Evolutionary conservation across 2,888 invertebrate species (phyloP).

Genomic region (Morpho achilles): DNA sequence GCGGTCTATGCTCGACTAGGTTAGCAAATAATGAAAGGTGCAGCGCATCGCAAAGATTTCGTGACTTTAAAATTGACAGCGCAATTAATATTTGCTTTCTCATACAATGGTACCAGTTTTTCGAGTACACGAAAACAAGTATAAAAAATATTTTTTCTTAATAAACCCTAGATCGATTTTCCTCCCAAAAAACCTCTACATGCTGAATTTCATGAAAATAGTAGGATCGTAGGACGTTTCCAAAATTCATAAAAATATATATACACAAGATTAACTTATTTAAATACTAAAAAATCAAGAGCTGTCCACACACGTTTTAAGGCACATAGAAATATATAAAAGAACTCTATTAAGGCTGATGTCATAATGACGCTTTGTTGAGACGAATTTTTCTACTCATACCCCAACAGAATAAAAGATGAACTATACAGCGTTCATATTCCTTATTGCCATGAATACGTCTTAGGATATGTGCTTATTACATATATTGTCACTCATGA

Average conservation of each 20-base stretch:
- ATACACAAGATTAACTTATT: neutral
- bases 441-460: constrained; percentile 3
- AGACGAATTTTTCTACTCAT: constrained; percentile 2
- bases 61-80: no score
- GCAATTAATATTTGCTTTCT: no score
- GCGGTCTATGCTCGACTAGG: neutral
- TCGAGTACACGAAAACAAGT: no score
- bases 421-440: neutral
- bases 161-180: no score
- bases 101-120: no score
- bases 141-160: no score
- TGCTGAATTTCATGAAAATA: no score
- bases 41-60: neutral
- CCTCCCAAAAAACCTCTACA: no score
- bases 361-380: constrained; percentile 7
- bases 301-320: neutral
- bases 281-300: neutral
- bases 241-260: no score
- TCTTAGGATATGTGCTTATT: constrained; percentile 1
- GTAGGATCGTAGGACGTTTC: no score
- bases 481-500: constrained; percentile 1
- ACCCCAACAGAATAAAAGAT: constrained; percentile 6
- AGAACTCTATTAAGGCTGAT: constrained; percentile 2
- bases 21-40: constrained; percentile 5
- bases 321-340: neutral